Base-by-base conservation (phyloP, 2,797 vertebrate species). In the Bryconaethiops microstoma region DNA sequence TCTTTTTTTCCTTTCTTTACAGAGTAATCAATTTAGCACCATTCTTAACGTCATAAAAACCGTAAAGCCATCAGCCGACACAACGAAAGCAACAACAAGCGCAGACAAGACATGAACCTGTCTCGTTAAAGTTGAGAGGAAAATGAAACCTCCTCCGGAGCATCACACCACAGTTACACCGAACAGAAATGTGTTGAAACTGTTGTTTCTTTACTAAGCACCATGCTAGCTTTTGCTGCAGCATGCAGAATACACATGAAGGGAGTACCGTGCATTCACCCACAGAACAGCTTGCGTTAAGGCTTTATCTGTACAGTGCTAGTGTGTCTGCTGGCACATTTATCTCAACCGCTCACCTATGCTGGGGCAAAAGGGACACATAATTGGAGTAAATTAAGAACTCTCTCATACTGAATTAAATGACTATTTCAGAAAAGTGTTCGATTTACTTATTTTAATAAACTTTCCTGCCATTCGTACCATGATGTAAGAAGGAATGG, bases 221-320 rank as follows among this genome's bases (percentile, higher is more conserved):
- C 65, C 65, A 59, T 23, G 48, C 50, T 74, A 71, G 64, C 57
- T 69, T 60, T 67, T 73, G 63, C 69, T 75, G 55, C 42, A 23
- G 77, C 69, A 74, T 71, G 74, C 82, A 67, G 29, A 29, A 39
- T 29, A 76, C 68, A 82, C 63, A 54, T 23, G 63, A 19, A 54
- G 50, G 35, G 42, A 80, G 40, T 54, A 40, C 45, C 50, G 23
- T 75, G 35, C 75, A 19, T 54, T 79, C 70, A 64, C 74, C 74
- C 64, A 81, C 72, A 67, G 76, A 62, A 81, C 42, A 76, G 75
- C 63, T 62, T 81, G 45, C 52, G 57, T 75, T 80, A 85, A 87
- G 82, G 83, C 84, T 76, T 85, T 35, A 69, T 79, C 67, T 81
- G 52, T 62, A 72, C 80, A 63, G 73, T 74, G 75, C 80, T 74